phyloP scores from a whole-genome alignment of 2,113 vertebrate genomes.

The Pelodiscus sinensis region DNA sequence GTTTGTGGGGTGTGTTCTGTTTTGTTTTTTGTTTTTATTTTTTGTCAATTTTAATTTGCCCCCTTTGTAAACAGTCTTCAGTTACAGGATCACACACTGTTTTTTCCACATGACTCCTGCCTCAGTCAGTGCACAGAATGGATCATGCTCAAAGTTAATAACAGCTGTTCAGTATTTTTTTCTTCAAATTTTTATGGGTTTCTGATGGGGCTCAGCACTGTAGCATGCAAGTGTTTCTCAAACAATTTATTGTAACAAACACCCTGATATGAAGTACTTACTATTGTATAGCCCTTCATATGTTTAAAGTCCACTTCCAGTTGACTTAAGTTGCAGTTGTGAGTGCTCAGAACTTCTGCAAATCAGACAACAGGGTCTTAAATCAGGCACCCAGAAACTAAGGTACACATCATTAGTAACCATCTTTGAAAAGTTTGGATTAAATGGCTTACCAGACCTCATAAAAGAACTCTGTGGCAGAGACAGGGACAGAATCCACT shows the following conservation, averaged over 20 bases:
- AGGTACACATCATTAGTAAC: too few relatives aligned
- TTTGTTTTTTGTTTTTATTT: too few relatives aligned
- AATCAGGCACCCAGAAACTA: too few relatives aligned
- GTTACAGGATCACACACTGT: not conserved
- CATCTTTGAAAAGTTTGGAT: too few relatives aligned
- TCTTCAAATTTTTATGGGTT: not conserved
- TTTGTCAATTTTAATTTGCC: not conserved
- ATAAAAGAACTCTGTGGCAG: too few relatives aligned
- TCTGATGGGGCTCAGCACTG: not conserved
- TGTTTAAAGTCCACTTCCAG: not conserved
- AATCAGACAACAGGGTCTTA: too few relatives aligned
- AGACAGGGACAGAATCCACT: too few relatives aligned
- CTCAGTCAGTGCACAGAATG: not conserved
- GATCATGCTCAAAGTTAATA: not conserved
- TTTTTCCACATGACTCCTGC: not conserved
- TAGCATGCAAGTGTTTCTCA: not conserved
- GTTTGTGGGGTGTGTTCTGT: not conserved
- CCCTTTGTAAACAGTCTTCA: not conserved
- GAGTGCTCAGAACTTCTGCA: too few relatives aligned
- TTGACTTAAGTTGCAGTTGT: not conserved
- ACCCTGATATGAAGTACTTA: not conserved
- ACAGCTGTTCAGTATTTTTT: not conserved
- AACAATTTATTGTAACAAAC: not conserved
- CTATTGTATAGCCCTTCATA: too few relatives aligned
- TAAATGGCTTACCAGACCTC: too few relatives aligned